phyloP scores from a whole-genome alignment of 2,113 vertebrate species.

The Charina bottae region DNA sequence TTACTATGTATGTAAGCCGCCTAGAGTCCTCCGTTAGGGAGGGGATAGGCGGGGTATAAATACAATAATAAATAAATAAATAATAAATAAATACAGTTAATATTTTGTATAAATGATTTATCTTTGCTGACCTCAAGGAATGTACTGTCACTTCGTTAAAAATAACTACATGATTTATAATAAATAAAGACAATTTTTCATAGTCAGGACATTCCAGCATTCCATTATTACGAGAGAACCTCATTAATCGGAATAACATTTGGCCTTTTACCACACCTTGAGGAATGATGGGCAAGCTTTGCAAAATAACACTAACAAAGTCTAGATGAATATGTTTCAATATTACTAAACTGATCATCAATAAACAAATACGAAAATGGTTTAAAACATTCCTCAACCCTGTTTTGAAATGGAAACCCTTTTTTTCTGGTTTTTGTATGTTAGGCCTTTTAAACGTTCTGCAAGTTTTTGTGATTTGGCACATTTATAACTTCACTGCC shows the following conservation, averaged over 20 bases:
- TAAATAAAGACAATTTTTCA: background rate
- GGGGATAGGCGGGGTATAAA: too few species aligned
- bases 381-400: background rate
- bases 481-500: background rate
- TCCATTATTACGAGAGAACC: background rate
- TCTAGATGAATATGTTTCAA: background rate
- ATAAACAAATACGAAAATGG: background rate
- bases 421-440: background rate
- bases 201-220: background rate
- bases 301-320: background rate
- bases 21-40: too few species aligned
- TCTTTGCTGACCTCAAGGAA: background rate
- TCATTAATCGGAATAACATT: constrained; percentile 8
- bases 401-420: background rate
- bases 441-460: background rate
- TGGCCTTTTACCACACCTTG: background rate
- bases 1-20: too few species aligned
- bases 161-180: background rate
- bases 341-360: background rate
- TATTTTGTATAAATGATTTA: background rate
- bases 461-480: background rate
- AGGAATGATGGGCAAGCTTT: background rate
- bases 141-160: background rate
- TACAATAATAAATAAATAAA: too few species aligned
- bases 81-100: background rate